Base-by-base conservation (phyloP, 2,797 vertebrate genomes). In the Pagetopsis macropterus region DNA sequence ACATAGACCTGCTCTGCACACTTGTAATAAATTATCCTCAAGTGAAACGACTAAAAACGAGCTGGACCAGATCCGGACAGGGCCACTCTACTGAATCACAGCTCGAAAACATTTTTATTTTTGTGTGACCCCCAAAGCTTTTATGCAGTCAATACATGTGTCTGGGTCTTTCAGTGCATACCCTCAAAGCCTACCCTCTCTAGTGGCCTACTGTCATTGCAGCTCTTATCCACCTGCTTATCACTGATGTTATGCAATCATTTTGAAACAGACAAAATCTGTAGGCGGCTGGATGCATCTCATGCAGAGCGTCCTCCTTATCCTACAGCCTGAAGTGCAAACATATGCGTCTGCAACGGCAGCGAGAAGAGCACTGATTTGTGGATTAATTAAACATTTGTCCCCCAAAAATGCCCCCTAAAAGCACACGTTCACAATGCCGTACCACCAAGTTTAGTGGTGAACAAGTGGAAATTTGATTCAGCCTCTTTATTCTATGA, bases 1-100 rank as follows among this genome's bases (percentile, higher is more conserved):
- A 93, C 91, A 87, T 70, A 70, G 89, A 91, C 88, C 96, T 95
- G 96, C 96, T 95, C 95, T 94, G 94, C 95, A 94, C 96, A 96
- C 96, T 98, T 96, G 95, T 97, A 96, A 98, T 98, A 97, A 98
- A 98, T 98, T 97, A 98, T 96, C 95, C 95, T 96, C 96, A 96
- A 97, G 96, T 97, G 97, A 97, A 97, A 95, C 94, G 94, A 94
- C 96, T 96, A 96, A 95, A 95, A 92, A 94, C 88, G 95, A 89
- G 96, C 95, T 89, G 93, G 95, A 95, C 94, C 93, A 91, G 46
- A 94, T 94, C 85, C 75, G 89, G 90, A 89, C 87, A 82, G 90
- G 93, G 92, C 92, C 95, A 95, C 96, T 96, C 95, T 94, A 95
- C 93, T 94, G 95, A 94, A 94, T 95, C 94, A 93, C 93, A 90